Conservation (phyloP, 1,140 invertebrate genomes). For the Papilio aristodemus region DNA sequence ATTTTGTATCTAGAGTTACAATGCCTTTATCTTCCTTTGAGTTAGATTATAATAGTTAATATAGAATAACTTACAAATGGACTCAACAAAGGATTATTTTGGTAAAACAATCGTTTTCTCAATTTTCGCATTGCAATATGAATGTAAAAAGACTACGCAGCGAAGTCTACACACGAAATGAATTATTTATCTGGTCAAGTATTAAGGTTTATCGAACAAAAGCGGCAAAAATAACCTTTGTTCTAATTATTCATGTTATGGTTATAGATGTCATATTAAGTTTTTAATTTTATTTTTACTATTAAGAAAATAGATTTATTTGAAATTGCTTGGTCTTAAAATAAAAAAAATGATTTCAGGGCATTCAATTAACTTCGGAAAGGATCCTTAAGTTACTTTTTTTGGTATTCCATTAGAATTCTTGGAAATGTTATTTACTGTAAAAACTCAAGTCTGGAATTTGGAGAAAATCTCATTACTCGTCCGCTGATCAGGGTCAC, state of each 20-base stretch:
- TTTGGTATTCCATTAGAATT: constrained; percentile 16
- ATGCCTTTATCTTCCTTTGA: too few species aligned
- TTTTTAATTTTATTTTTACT: background rate
- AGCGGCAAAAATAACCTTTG: too few species aligned
- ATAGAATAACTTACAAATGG: background rate
- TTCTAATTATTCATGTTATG: too few species aligned
- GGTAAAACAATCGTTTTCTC: background rate
- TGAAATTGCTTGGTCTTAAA: background rate
- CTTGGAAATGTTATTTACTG: constrained; percentile 19
- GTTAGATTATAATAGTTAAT: too few species aligned
- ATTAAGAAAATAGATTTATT: background rate
- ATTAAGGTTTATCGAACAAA: too few species aligned
- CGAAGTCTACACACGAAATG: too few species aligned
- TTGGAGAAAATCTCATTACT: constrained; percentile 30
- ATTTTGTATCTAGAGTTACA: background rate
- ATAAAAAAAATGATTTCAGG: constrained; percentile 4
- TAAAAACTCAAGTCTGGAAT: constrained; percentile 22
- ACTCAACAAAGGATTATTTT: background rate
- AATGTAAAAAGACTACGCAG: too few species aligned
- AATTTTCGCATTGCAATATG: too few species aligned
- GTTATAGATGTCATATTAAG: background rate
- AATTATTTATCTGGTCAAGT: too few species aligned
- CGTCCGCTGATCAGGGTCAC: constrained; percentile 28
- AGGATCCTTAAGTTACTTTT: constrained; percentile 18
- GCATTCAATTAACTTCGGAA: constrained; percentile 5